A percentile compares a stretch with the other conserved stretches of the same genome.
Evolutionary conservation across 2,113 vertebrate genomes (phyloP).

Genomic region (Calonectris borealis): DNA sequence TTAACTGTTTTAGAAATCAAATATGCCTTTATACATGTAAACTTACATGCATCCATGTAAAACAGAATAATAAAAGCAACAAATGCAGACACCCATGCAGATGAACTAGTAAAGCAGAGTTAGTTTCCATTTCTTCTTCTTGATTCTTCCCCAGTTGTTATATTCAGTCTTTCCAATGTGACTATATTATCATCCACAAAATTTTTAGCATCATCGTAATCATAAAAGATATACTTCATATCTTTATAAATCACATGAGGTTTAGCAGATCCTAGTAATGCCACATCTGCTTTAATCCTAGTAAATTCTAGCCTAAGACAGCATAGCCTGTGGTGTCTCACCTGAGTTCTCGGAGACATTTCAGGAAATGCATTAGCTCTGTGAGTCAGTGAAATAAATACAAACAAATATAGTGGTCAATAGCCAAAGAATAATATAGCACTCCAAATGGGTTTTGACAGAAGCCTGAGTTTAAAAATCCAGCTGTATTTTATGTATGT

Average conservation of each 20-base stretch:
- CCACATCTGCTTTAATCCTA: conserved; percentile 56
- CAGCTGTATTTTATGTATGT: background rate
- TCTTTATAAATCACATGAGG: conserved; percentile 72
- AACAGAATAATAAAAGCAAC: background rate
- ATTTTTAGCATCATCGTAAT: conserved; percentile 68
- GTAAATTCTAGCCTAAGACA: conserved; percentile 33
- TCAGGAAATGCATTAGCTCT: conserved; percentile 14
- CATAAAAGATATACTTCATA: conserved; percentile 68
- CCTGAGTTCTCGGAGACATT: background rate
- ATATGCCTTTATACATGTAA: background rate
- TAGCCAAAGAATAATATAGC: background rate
- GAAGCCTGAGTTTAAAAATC: background rate
- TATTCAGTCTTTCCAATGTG: conserved; percentile 35
- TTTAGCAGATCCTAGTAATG: conserved; percentile 50
- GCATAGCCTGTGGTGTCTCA: conserved; percentile 10
- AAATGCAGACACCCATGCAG: background rate
- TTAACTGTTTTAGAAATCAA: background rate
- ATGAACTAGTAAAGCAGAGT: background rate
- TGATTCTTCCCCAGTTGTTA: conserved; percentile 32
- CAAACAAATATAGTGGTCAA: background rate
- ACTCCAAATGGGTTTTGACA: background rate
- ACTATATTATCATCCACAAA: conserved; percentile 64
- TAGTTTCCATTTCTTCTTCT: conserved; percentile 53
- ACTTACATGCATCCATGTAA: background rate
- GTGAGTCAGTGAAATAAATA: conserved; percentile 11